A percentile compares a stretch with the other conserved stretches of the same genome.
Evolutionary conservation across 2,113 vertebrate genomes (phyloP).

Genomic region (Amphilophus citrinellus): DNA sequence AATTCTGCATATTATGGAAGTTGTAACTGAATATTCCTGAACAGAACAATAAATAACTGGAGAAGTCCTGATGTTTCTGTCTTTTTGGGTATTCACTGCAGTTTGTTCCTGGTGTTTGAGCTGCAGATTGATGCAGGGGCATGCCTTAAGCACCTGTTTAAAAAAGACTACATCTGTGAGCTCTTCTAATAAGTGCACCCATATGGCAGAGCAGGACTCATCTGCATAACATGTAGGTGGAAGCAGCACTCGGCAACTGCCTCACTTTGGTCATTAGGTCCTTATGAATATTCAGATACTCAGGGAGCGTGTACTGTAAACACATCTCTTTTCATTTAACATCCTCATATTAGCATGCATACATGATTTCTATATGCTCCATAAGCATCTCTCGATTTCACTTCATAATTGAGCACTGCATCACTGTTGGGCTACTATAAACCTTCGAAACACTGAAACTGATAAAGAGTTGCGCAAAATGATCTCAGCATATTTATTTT

Average conservation of each 20-base stretch:
- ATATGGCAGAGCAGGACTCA: slow-evolving; percentile 41
- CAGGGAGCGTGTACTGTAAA: slow-evolving; percentile 17
- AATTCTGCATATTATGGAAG: not conserved
- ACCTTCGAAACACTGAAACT: not conserved
- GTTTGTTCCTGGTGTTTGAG: not conserved
- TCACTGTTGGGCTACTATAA: not conserved
- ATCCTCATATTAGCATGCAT: not conserved
- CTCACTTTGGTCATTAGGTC: slow-evolving; percentile 69
- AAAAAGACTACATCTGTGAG: slow-evolving; percentile 34
- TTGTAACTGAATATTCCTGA: not conserved
- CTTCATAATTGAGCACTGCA: not conserved
- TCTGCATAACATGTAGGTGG: slow-evolving; percentile 70
- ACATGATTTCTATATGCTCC: not conserved
- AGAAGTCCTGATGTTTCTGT: not conserved
- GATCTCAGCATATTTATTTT: not conserved
- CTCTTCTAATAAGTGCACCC: slow-evolving; percentile 56
- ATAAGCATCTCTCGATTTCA: not conserved
- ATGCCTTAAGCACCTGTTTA: slow-evolving; percentile 35
- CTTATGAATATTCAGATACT: slow-evolving; percentile 62
- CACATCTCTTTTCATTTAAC: slow-evolving; percentile 4
- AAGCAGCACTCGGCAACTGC: slow-evolving; percentile 54
- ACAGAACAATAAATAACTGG: not conserved
- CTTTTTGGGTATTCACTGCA: not conserved
- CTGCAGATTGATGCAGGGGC: slow-evolving; percentile 13
- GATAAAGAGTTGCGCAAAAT: not conserved